Evolutionary conservation across 2,888 invertebrate species (phyloP).

Genomic region (Agrochola circellaris): DNA sequence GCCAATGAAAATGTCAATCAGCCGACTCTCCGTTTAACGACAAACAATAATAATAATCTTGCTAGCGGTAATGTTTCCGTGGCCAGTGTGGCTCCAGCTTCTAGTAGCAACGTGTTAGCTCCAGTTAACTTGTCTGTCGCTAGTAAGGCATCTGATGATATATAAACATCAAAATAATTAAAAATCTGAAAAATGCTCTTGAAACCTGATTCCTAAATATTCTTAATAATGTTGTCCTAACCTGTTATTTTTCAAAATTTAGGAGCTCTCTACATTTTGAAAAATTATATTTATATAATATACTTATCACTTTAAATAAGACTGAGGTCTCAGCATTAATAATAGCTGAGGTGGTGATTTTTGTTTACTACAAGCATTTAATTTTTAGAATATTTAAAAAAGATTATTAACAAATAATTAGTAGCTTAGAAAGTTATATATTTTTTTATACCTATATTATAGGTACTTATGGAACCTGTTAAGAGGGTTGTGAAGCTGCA

Average conservation of each 20-base stretch:
- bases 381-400: constrained; percentile 3
- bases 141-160: constrained; percentile 7
- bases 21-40: constrained; percentile 15
- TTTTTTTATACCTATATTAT: too few species aligned
- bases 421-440: neutral
- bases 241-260: constrained; percentile 4
- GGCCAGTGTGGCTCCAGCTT: constrained; percentile 13
- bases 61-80: constrained; percentile 15
- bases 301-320: constrained; percentile 9
- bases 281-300: neutral
- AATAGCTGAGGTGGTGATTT: neutral
- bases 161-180: constrained; percentile 1
- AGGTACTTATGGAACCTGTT: too few species aligned
- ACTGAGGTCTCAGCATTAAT: constrained; percentile 12
- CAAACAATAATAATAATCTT: constrained; percentile 14
- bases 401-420: constrained; percentile 1
- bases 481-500: too few species aligned
- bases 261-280: neutral
- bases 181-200: constrained; percentile 15
- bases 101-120: constrained; percentile 12
- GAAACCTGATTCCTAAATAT: constrained; percentile 9
- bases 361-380: neutral
- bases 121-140: constrained; percentile 9
- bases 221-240: constrained; percentile 10
- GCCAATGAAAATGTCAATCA: constrained; percentile 14